Evolutionary conservation across 1,140 invertebrate species (phyloP).

Genomic region (Drosophila persimilis): DNA sequence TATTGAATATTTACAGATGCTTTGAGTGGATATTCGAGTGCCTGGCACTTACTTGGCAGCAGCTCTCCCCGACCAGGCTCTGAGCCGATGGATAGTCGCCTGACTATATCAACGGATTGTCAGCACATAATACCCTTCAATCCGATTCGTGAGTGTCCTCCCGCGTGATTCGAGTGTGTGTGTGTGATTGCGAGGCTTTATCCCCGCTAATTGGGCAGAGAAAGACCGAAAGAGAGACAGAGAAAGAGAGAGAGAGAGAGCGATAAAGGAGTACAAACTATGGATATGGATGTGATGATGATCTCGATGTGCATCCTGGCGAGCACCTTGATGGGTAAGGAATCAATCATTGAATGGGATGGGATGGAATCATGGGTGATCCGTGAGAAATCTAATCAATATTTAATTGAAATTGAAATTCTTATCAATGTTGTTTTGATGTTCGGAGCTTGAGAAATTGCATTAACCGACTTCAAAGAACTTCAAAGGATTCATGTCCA

Average conservation of each 20-base stretch:
- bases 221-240: constrained; percentile 11
- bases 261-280: constrained; percentile 27
- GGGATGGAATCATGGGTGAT: too few species aligned
- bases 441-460: too few species aligned
- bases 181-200: constrained; percentile 32
- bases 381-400: background rate
- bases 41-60: constrained; percentile 48
- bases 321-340: constrained; percentile 55
- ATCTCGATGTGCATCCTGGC: constrained; percentile 27
- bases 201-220: constrained; percentile 64
- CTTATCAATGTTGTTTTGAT: too few species aligned
- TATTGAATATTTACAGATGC: constrained; percentile 82
- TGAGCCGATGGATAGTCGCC: constrained; percentile 15
- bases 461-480: too few species aligned
- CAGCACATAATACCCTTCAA: constrained; percentile 30
- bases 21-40: constrained; percentile 79
- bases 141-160: constrained; percentile 17
- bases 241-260: constrained; percentile 19
- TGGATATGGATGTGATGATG: constrained; percentile 48
- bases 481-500: too few species aligned
- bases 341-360: constrained; percentile 3
- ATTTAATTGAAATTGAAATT: too few species aligned
- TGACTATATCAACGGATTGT: constrained; percentile 46
- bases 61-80: constrained; percentile 20
- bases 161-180: constrained; percentile 31